These are phyloP conservation scores for Portevinia maculata DNA, from an alignment of 2,888 invertebrate species.

Conservation along the genomic window DNA sequence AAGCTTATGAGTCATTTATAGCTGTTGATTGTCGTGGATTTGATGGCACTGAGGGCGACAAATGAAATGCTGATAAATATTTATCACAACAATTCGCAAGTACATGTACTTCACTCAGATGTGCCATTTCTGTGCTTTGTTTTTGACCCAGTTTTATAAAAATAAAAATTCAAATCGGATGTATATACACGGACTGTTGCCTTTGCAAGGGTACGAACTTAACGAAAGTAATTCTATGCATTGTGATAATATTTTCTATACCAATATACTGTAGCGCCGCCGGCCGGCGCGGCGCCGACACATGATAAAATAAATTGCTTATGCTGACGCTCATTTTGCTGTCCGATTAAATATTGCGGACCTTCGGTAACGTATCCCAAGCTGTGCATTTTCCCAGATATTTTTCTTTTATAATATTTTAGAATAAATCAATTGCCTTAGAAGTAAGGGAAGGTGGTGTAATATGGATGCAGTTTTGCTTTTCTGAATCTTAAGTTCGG, in stretches of 20 bases:
- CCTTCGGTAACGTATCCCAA: constrained; percentile 10
- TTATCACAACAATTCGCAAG: constrained; percentile 35
- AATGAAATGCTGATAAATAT: constrained; percentile 41
- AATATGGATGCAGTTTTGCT: too few species aligned
- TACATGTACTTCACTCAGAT: constrained; percentile 1
- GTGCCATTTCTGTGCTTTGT: not conserved
- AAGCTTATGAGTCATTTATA: constrained; percentile 43
- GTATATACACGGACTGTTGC: not conserved
- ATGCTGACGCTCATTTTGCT: not conserved
- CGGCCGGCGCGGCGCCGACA: constrained; percentile 13
- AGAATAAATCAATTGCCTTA: too few species aligned
- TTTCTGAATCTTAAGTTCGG: too few species aligned
- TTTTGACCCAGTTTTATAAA: constrained; percentile 22
- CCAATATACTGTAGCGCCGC: too few species aligned
- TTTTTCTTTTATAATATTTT: too few species aligned
- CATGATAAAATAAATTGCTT: constrained; percentile 32
- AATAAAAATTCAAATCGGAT: not conserved
- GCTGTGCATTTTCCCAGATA: not conserved
- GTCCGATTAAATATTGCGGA: not conserved
- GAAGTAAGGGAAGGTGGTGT: too few species aligned
- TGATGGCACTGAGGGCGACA: not conserved
- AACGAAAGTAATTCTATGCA: constrained; percentile 32
- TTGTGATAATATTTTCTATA: too few species aligned
- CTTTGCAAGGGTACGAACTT: constrained; percentile 4
- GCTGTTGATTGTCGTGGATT: constrained; percentile 5